These are phyloP conservation scores for Rhineura floridana DNA, from an alignment of 2,113 vertebrate genomes.

Conservation along the genomic window DNA sequence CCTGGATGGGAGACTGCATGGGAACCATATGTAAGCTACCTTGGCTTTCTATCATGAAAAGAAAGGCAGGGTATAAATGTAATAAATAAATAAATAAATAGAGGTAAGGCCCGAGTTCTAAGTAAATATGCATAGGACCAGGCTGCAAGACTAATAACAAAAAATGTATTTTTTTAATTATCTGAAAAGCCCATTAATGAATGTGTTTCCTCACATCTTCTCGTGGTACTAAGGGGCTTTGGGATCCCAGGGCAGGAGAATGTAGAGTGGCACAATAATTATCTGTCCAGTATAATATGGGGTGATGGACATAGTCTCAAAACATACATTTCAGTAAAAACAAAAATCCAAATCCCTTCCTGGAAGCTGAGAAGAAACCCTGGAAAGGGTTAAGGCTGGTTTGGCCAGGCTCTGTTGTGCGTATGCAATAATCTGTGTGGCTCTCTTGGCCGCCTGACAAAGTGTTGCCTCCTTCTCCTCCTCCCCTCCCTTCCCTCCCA, in stretches of 20 bases:
- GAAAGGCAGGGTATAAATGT: too few relatives aligned
- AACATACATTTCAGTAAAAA: neutral
- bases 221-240: neutral
- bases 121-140: neutral
- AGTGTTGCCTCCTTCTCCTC: constrained; percentile 74
- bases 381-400: constrained; percentile 76
- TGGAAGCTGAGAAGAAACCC: constrained; percentile 18
- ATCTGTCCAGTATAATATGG: neutral
- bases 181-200: neutral
- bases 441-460: constrained; percentile 78
- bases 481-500: constrained; percentile 21
- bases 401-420: constrained; percentile 69
- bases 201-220: neutral
- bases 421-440: constrained; percentile 76
- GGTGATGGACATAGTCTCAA: neutral
- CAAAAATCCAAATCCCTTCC: neutral
- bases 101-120: too few relatives aligned
- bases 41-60: too few relatives aligned
- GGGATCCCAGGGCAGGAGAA: neutral
- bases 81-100: too few relatives aligned
- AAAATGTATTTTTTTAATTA: neutral
- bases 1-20: too few relatives aligned
- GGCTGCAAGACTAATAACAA: neutral
- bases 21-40: too few relatives aligned
- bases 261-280: neutral